Conservation (phyloP, 2,113 vertebrate species). For the Drymodes brunneopygia region DNA sequence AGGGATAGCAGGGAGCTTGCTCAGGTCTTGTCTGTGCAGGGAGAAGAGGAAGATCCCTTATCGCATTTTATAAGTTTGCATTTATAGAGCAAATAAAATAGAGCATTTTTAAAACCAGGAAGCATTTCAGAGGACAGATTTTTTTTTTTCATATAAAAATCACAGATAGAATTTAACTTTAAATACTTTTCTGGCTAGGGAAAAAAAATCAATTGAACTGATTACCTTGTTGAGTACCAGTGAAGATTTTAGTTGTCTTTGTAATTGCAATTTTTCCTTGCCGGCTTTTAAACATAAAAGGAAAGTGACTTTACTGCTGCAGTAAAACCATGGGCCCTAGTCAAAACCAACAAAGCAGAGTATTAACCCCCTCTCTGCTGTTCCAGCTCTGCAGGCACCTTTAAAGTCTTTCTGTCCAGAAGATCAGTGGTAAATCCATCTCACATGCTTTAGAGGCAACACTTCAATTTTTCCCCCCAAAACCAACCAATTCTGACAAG, state of each 20-base stretch:
- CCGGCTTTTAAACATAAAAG: constrained; percentile 60
- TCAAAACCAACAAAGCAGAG: constrained; percentile 22
- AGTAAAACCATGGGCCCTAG: constrained; percentile 24
- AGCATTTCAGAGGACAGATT: constrained; percentile 23
- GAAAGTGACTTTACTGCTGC: constrained; percentile 51
- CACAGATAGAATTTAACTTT: constrained; percentile 48
- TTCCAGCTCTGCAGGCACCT: background rate
- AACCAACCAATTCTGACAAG: background rate
- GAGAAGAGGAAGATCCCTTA: constrained; percentile 51
- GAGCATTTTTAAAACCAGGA: constrained; percentile 35
- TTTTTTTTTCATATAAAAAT: constrained; percentile 9
- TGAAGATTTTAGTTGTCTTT: constrained; percentile 59
- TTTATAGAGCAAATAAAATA: constrained; percentile 61
- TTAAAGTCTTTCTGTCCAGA: background rate
- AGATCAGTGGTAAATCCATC: background rate
- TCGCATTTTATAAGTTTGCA: constrained; percentile 51
- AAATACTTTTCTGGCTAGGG: constrained; percentile 32
- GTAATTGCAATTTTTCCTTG: constrained; percentile 58
- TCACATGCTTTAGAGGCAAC: background rate
- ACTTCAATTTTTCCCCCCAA: fast-evolving
- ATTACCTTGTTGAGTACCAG: constrained; percentile 57
- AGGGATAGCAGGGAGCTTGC: constrained; percentile 11
- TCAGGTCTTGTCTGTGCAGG: constrained; percentile 15
- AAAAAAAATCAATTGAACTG: constrained; percentile 49
- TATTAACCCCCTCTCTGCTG: constrained; percentile 9